These are phyloP conservation scores for Theretra japonica DNA, from an alignment of 2,888 invertebrate species.

Conservation along the genomic window DNA sequence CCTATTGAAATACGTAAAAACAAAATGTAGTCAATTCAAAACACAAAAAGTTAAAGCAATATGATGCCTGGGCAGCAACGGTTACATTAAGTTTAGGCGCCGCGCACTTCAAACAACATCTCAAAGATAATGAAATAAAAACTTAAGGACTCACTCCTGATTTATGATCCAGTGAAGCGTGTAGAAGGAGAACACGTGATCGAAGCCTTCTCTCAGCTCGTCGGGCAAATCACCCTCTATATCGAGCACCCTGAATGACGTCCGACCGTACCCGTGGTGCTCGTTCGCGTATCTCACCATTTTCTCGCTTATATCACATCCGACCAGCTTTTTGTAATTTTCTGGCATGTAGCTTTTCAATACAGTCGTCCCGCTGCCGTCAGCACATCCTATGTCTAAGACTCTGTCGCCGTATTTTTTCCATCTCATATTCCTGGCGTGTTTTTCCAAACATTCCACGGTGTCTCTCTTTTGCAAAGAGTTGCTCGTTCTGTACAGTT, in stretches of 20 bases:
- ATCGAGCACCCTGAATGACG: constrained; percentile 79
- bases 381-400: constrained; percentile 88
- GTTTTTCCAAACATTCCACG: constrained; percentile 84
- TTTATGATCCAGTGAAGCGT: constrained; percentile 90
- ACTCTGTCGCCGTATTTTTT: constrained; percentile 60
- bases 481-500: constrained; percentile 85
- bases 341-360: constrained; percentile 84
- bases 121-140: background rate
- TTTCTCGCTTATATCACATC: constrained; percentile 86
- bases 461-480: constrained; percentile 57
- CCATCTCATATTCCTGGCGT: constrained; percentile 80
- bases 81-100: background rate
- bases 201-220: constrained; percentile 76
- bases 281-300: constrained; percentile 87
- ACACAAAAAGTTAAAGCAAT: background rate
- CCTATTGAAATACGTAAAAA: no score
- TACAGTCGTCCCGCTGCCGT: constrained; percentile 86
- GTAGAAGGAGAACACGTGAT: constrained; percentile 89
- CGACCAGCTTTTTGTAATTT: constrained; percentile 75
- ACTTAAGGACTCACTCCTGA: constrained; percentile 77
- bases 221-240: constrained; percentile 76
- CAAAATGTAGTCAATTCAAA: no score
- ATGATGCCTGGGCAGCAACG: background rate
- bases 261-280: constrained; percentile 64
- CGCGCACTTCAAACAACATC: background rate